Conservation (phyloP, 2,113 vertebrate genomes). For the Talpa occidentalis region DNA sequence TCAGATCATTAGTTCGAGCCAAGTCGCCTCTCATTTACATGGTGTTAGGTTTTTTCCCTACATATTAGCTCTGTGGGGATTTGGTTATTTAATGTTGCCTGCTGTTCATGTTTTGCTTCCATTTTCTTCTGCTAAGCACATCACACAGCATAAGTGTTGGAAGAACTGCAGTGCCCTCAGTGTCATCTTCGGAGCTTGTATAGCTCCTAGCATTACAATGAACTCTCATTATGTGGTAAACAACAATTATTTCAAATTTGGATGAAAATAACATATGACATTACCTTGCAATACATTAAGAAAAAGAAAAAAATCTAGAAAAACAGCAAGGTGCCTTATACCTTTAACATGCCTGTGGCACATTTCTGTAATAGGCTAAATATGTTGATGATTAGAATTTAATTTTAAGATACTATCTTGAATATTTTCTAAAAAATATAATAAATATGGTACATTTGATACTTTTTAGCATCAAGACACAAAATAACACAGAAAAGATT, state of each 20-base stretch:
- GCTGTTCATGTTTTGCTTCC: conserved; percentile 48
- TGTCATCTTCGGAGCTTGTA: neutral
- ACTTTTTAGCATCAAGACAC: conserved; percentile 32
- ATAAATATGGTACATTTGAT: neutral
- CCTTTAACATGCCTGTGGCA: neutral
- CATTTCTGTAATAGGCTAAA: conserved; percentile 14
- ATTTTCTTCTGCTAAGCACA: conserved; percentile 34
- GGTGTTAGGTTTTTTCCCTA: neutral
- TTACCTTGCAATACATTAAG: neutral
- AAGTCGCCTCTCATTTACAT: neutral
- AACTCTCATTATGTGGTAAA: neutral
- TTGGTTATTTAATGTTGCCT: conserved; percentile 53
- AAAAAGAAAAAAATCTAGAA: neutral
- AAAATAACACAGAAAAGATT: conserved; percentile 30
- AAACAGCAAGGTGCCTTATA: neutral
- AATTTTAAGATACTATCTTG: conserved; percentile 16
- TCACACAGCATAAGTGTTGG: neutral
- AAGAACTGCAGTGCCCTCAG: neutral
- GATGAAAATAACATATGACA: conserved; percentile 45
- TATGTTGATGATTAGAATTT: conserved; percentile 21
- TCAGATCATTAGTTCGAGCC: conserved; percentile 47
- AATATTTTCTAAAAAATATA: conserved; percentile 36
- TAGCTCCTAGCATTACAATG: neutral
- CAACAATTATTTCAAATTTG: conserved; percentile 51
- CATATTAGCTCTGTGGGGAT: conserved; percentile 42